Conservation (phyloP, 1,140 invertebrate species). For the Panulirus ornatus region DNA sequence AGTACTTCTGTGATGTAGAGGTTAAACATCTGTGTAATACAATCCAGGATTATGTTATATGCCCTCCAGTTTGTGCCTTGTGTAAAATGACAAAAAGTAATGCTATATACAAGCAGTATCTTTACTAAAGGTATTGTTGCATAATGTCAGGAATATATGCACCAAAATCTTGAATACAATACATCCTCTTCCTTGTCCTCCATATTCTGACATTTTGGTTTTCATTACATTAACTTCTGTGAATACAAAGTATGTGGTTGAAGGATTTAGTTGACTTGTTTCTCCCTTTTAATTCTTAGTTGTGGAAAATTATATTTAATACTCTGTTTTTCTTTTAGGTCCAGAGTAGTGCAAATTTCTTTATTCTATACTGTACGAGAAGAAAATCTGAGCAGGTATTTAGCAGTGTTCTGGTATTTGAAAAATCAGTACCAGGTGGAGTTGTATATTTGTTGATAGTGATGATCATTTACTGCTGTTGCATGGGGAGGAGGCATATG, state of each 20-base stretch:
- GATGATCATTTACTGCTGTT: too few relatives aligned
- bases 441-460: too few relatives aligned
- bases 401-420: too few relatives aligned
- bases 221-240: background rate
- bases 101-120: background rate
- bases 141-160: constrained; percentile 9
- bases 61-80: constrained; percentile 19
- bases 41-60: background rate
- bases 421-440: too few relatives aligned
- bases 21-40: background rate
- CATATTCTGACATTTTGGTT: background rate
- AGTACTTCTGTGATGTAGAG: background rate
- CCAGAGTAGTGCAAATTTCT: too few relatives aligned
- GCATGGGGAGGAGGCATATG: too few relatives aligned
- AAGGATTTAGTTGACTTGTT: background rate
- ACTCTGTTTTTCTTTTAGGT: too few relatives aligned
- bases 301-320: too few relatives aligned
- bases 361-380: too few relatives aligned
- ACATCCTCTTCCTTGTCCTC: background rate
- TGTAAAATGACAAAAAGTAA: background rate
- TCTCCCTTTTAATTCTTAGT: too few relatives aligned
- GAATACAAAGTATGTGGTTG: background rate
- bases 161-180: background rate
- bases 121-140: background rate
- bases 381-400: too few relatives aligned